A percentile compares a stretch with the other conserved stretches of the same genome.
These are phyloP conservation scores for Heliconius ethilla DNA, from an alignment of 2,888 invertebrate genomes.

Conservation along the genomic window DNA sequence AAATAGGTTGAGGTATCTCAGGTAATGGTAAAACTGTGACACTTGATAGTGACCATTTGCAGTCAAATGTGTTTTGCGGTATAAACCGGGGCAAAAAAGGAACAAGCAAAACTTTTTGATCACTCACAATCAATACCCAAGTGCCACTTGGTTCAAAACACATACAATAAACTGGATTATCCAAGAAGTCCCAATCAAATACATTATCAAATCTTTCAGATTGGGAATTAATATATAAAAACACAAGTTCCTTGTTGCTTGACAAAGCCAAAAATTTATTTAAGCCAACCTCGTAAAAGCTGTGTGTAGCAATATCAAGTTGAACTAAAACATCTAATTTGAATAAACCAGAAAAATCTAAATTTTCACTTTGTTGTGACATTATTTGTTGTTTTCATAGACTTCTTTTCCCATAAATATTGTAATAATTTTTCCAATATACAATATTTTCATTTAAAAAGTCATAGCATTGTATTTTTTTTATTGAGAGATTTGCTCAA, in stretches of 20 bases:
- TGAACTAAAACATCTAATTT: slow-evolving; percentile 75
- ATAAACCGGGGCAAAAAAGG: slow-evolving; percentile 75
- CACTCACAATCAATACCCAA: slow-evolving; percentile 86
- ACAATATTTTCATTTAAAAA: neutral
- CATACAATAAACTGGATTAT: slow-evolving; percentile 84
- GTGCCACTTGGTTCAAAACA: slow-evolving; percentile 93
- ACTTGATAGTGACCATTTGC: slow-evolving; percentile 76
- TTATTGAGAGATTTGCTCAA: neutral
- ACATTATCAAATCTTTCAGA: slow-evolving; percentile 67
- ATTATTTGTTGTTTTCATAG: slow-evolving; percentile 51
- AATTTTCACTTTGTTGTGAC: slow-evolving; percentile 64
- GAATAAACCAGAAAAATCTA: slow-evolving; percentile 76
- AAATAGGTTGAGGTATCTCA: slow-evolving; percentile 78
- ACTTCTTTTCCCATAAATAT: neutral
- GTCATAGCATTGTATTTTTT: slow-evolving; percentile 1
- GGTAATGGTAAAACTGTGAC: slow-evolving; percentile 72
- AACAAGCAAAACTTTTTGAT: slow-evolving; percentile 75
- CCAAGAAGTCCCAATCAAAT: slow-evolving; percentile 76
- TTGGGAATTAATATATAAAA: slow-evolving; percentile 69
- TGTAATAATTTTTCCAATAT: neutral
- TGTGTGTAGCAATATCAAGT: slow-evolving; percentile 67
- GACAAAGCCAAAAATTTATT: slow-evolving; percentile 74
- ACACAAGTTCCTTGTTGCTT: slow-evolving; percentile 71
- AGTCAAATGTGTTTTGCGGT: slow-evolving; percentile 72
- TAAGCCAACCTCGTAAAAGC: slow-evolving; percentile 75